These are phyloP conservation scores for Penaeus vannamei DNA, from an alignment of 1,140 invertebrate species.

Conservation along the genomic window DNA sequence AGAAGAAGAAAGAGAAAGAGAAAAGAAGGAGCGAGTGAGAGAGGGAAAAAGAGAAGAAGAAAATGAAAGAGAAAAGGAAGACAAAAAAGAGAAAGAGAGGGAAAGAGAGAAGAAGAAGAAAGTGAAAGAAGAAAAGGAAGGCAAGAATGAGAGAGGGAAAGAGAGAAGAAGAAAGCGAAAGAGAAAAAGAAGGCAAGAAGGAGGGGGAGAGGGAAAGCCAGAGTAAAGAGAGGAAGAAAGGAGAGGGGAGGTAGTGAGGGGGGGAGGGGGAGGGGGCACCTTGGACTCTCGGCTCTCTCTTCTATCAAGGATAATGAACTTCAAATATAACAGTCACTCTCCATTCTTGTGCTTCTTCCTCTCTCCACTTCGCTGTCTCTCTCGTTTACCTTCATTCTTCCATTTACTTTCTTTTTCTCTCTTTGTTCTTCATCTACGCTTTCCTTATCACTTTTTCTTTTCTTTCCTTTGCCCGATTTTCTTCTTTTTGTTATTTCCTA, in stretches of 20 bases:
- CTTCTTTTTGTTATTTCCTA: neutral
- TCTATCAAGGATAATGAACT: neutral
- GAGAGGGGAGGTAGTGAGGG: neutral
- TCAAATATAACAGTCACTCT: neutral
- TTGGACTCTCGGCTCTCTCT: no score
- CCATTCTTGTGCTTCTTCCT: neutral
- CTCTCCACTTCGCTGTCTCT: neutral
- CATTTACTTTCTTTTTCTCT: no score
- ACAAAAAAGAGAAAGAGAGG: neutral
- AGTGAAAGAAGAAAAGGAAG: neutral
- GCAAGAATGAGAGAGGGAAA: neutral
- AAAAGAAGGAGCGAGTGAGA: neutral
- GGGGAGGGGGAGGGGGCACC: no score
- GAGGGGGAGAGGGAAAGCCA: neutral
- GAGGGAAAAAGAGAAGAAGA: neutral
- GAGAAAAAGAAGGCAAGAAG: neutral
- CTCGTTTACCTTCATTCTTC: neutral
- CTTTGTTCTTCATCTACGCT: neutral
- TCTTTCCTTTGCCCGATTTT: neutral
- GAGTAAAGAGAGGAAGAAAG: neutral
- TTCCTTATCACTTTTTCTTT: neutral
- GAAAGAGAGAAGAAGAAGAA: neutral
- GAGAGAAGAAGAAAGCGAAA: neutral
- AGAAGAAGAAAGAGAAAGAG: neutral
- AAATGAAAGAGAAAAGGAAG: neutral